These are phyloP conservation scores for Setipinna tenuifilis DNA, from an alignment of 2,797 vertebrate genomes.

Conservation along the genomic window DNA sequence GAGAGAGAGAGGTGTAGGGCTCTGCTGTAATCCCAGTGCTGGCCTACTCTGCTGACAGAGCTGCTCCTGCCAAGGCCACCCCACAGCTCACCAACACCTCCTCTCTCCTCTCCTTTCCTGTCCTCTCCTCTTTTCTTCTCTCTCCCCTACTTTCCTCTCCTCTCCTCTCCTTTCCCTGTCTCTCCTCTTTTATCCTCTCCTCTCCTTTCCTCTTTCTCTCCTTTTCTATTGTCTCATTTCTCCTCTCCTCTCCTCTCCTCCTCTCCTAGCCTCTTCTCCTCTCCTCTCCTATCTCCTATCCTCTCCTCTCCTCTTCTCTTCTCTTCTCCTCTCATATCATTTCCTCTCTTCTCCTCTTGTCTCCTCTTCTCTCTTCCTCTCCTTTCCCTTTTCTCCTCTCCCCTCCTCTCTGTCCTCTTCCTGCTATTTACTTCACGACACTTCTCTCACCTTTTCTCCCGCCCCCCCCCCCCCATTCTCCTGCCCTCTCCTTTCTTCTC, in stretches of 20 bases:
- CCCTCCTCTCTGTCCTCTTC: not conserved
- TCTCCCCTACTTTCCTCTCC: not conserved
- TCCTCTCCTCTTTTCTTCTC: not conserved
- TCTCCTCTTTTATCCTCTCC: not conserved
- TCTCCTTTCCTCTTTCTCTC: not conserved
- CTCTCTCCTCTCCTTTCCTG: not conserved
- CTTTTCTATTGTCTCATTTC: not conserved
- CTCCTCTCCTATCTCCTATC: not conserved
- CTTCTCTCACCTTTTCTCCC: too few species aligned
- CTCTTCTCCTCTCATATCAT: not conserved
- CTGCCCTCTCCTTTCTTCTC: too few species aligned
- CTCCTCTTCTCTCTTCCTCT: not conserved
- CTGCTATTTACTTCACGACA: not conserved
- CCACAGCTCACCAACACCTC: not conserved
- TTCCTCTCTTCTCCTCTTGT: too few species aligned
- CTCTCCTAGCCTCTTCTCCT: too few species aligned
- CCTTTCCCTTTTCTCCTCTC: not conserved
- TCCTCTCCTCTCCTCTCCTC: not conserved
- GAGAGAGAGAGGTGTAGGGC: constrained; percentile 40
- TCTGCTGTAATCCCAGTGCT: constrained; percentile 39
- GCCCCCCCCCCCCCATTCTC: too few species aligned
- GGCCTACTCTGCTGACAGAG: constrained; percentile 36
- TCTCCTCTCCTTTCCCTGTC: not conserved
- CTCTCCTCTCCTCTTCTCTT: not conserved
- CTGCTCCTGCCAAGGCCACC: not conserved